Evolutionary conservation across 2,113 vertebrate genomes (phyloP).

Genomic region (Plecotus auritus): DNA sequence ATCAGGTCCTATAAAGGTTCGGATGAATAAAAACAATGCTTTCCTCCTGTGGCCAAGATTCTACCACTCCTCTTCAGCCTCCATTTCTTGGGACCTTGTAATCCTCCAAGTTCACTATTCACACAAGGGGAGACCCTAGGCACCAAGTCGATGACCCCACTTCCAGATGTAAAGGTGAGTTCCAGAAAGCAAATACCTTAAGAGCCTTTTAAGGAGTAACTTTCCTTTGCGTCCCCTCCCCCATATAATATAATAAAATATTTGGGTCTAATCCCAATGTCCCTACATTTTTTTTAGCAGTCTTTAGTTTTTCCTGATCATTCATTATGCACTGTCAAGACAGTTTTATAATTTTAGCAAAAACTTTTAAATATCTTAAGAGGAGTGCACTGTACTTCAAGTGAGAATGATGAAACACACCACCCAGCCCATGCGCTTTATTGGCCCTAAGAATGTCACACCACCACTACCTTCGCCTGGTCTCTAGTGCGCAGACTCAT

Average conservation of each 20-base stretch:
- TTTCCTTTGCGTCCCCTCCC: not conserved
- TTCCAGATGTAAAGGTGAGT: not conserved
- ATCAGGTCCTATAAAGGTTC: not conserved
- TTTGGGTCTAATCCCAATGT: not conserved
- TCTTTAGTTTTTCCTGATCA: not conserved
- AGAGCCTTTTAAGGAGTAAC: not conserved
- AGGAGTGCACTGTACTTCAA: not conserved
- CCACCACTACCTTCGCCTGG: not conserved
- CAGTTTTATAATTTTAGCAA: not conserved
- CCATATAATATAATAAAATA: not conserved
- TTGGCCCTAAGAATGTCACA: not conserved
- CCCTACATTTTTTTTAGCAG: not conserved
- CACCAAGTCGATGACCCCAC: not conserved
- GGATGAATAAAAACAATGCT: not conserved
- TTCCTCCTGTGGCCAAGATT: not conserved
- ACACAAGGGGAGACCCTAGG: constrained; percentile 7
- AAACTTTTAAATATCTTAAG: not conserved
- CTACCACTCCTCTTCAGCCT: not conserved
- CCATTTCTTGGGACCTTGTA: not conserved
- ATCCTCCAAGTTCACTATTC: not conserved
- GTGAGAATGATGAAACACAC: not conserved
- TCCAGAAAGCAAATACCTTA: not conserved
- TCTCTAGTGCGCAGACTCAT: not conserved
- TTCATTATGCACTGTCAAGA: not conserved
- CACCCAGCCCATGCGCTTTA: not conserved